A percentile compares a stretch with the other conserved stretches of the same genome.
Evolutionary conservation across 2,113 vertebrate species (phyloP).

Genomic region (mouse (Mus musculus)): GRCm39 chrX:44480501-44481000

Average conservation of each 20-base stretch:
- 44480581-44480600: not conserved
- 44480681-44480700: not conserved
- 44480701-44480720: not conserved
- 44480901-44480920: not conserved
- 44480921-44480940: not conserved
- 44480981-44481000: not conserved
- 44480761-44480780: not conserved
- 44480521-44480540: not conserved
- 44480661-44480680: not conserved
- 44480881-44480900: not conserved
- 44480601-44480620: no score
- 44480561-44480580: no score
- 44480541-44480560: not conserved
- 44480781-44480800: no score
- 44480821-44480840: not conserved
- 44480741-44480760: not conserved
- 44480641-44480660: not conserved
- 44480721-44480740: not conserved
- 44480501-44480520: not conserved
- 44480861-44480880: not conserved
- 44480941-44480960: not conserved
- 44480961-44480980: not conserved
- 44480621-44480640: not conserved
- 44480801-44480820: no score
- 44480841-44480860: not conserved